phyloP scores from a whole-genome alignment of 2,888 invertebrate genomes.

The Hylaea fasciaria region DNA sequence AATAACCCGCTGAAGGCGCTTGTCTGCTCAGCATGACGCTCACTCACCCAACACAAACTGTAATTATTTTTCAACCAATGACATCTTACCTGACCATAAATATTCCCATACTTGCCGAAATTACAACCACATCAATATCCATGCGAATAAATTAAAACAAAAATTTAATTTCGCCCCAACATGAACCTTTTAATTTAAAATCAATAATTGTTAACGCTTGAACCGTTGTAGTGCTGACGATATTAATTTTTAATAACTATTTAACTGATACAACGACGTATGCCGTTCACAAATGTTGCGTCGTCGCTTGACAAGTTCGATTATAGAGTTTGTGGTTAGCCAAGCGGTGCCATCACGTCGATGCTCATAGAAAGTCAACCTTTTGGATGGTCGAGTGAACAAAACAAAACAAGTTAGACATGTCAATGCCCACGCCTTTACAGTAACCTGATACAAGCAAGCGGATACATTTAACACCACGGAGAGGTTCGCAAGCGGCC shows the following conservation, averaged over 20 bases:
- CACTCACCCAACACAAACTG: conserved; percentile 61
- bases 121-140: conserved; percentile 60
- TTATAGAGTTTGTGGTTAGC: conserved; percentile 71
- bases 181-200: conserved; percentile 44
- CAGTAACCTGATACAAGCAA: conserved; percentile 81
- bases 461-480: conserved; percentile 82
- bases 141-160: conserved; percentile 55
- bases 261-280: conserved; percentile 44
- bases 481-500: conserved; percentile 66
- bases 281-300: conserved; percentile 54
- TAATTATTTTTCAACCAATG: conserved; percentile 78
- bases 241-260: conserved; percentile 38
- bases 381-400: conserved; percentile 77
- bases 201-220: conserved; percentile 45
- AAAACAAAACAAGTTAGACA: conserved; percentile 82
- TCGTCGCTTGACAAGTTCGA: conserved; percentile 71
- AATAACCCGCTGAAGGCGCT: conserved; percentile 74
- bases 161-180: conserved; percentile 50
- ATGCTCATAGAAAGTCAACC: conserved; percentile 81
- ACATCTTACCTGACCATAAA: conserved; percentile 70
- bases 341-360: conserved; percentile 74
- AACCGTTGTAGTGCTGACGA: conserved; percentile 34
- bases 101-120: conserved; percentile 55
- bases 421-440: conserved; percentile 85
- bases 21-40: conserved; percentile 80